Base-by-base conservation (phyloP, 2,113 vertebrate genomes). In the Nasalis larvatus region DNA sequence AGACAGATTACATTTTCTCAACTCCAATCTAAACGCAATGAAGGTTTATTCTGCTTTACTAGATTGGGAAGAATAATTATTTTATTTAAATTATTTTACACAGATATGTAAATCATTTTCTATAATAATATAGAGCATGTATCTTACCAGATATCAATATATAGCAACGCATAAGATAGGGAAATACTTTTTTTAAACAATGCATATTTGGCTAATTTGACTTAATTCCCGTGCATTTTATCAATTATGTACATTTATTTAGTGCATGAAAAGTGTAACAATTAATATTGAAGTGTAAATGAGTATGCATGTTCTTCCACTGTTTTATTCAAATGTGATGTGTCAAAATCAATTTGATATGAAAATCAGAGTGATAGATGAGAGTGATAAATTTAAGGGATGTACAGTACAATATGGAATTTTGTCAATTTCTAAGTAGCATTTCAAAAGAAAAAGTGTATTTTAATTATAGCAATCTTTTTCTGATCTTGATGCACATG, bases 261-360 rank as follows among this genome's bases (percentile, higher is more conserved):
- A 96, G 96, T 97, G 89, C 84, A 97, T 96, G 94, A 97, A 98
- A 97, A 89, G 80, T 96, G 85, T 93, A 98, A 97, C 97, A 98
- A 97, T 98, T 98, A 98, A 97, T 97, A 98, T 94, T 78, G 45
- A 97, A 93, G 96, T 97, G 97, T 95, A 97, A 98, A 98, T 98
- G 98, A 97, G 96, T 52, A 98, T 96, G 95, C 91, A 88, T 96
- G 91, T 91, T 97, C 91, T 97, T 95, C 96, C 97, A 98, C 98
- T 97, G 98, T 98, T 98, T 98, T 98, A 98, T 98, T 98, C 97
- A 98, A 97, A 92, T 93, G 68, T 69, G 76, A 96, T 97, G 97
- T 98, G 97, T 96, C 97, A 97, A 93, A 97, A 96, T 97, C 49
- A 93, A 96, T 97, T 96, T 97, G 88, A 97, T 97, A 97, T 96